Conservation (phyloP, 2,888 invertebrate genomes). For the Spodoptera littoralis region DNA sequence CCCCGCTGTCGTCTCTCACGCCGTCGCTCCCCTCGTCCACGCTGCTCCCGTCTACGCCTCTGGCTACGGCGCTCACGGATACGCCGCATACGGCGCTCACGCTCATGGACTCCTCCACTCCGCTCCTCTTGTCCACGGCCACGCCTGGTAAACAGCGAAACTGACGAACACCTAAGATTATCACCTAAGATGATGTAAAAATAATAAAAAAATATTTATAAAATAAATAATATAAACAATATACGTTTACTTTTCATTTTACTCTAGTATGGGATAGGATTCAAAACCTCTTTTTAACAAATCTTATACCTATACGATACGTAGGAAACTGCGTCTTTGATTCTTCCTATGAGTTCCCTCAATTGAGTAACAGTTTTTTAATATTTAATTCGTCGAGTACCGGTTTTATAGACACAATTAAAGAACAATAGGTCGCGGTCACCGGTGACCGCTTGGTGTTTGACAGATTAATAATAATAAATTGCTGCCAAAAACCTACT, state of each 20-base stretch:
- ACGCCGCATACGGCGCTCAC: slow-evolving; percentile 59
- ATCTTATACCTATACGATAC: too few relatives aligned
- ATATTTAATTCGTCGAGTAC: too few relatives aligned
- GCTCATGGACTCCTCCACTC: slow-evolving; percentile 60
- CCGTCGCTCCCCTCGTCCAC: slow-evolving; percentile 61
- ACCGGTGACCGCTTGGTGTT: too few relatives aligned
- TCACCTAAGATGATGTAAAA: slow-evolving; percentile 61
- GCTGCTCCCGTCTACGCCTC: slow-evolving; percentile 64
- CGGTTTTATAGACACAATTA: too few relatives aligned
- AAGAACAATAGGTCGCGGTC: too few relatives aligned
- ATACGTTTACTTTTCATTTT: background rate
- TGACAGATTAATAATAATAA: too few relatives aligned
- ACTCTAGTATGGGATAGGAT: background rate
- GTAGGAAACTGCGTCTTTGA: too few relatives aligned
- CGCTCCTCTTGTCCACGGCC: slow-evolving; percentile 71
- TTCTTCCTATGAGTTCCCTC: too few relatives aligned
- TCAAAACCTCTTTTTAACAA: too few relatives aligned
- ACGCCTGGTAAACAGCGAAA: slow-evolving; percentile 80
- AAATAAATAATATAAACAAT: slow-evolving; percentile 40
- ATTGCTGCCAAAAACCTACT: too few relatives aligned
- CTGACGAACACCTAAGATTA: slow-evolving; percentile 75
- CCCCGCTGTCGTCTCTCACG: slow-evolving; percentile 68
- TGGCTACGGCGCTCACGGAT: slow-evolving; percentile 60
- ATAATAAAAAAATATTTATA: slow-evolving; percentile 65
- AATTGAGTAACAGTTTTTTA: too few relatives aligned